Evolutionary conservation across 2,113 vertebrate genomes (phyloP).

Genomic region (Regulus satrapa): DNA sequence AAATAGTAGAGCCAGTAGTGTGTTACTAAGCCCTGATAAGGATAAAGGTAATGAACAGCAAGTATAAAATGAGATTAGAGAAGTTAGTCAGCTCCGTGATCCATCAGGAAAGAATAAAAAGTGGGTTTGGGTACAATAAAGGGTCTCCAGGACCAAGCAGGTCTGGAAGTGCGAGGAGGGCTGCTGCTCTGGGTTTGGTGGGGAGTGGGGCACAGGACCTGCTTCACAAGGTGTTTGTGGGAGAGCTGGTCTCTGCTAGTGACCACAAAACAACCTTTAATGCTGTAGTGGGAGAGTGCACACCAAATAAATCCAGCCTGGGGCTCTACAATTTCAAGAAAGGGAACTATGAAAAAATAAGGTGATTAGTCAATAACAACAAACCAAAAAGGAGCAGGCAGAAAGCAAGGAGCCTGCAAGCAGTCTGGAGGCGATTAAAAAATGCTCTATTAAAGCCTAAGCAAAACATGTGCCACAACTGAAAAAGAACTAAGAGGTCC

Average conservation of each 20-base stretch:
- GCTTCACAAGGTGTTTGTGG: constrained; percentile 62
- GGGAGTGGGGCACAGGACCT: neutral
- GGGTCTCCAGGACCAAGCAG: neutral
- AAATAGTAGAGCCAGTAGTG: neutral
- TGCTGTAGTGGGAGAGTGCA: constrained; percentile 48
- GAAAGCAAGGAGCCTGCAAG: constrained; percentile 19
- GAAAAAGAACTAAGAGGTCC: constrained; percentile 9
- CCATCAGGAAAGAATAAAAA: neutral
- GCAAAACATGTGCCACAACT: constrained; percentile 16
- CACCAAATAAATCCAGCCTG: constrained; percentile 60
- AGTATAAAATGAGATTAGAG: neutral
- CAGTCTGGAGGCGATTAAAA: constrained; percentile 33
- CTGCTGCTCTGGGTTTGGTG: neutral
- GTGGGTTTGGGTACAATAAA: neutral
- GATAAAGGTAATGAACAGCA: neutral
- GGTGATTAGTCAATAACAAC: constrained; percentile 58
- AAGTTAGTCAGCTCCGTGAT: neutral
- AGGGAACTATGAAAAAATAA: constrained; percentile 48
- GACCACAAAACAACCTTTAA: constrained; percentile 45
- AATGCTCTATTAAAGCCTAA: constrained; percentile 7
- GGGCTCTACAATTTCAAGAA: constrained; percentile 35
- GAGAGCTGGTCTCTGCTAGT: constrained; percentile 25
- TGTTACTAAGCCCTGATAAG: neutral
- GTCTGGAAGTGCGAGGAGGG: neutral
- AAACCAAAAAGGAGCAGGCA: neutral